Conservation (phyloP, 2,888 invertebrate genomes). For the Drosophila mimica region DNA sequence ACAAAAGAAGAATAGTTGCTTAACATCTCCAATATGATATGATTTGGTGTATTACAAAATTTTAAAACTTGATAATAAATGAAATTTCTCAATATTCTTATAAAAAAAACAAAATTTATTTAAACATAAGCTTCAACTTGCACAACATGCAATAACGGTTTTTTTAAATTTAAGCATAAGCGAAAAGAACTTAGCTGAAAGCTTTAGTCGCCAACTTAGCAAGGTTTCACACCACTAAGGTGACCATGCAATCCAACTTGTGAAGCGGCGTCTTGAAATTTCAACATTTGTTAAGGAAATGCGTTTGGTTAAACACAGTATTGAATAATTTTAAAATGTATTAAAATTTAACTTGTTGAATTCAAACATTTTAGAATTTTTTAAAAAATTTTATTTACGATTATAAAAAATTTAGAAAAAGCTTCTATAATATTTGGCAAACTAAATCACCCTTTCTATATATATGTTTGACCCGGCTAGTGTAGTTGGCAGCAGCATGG, state of each 20-base stretch:
- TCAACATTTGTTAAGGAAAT: not conserved
- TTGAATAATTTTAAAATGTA: not conserved
- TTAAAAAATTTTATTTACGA: not conserved
- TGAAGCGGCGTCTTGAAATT: not conserved
- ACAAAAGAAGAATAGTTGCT: not conserved
- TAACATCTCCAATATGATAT: not conserved
- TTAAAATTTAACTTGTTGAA: not conserved
- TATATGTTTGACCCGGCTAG: slow-evolving; percentile 3
- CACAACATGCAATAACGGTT: not conserved
- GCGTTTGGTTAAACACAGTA: not conserved
- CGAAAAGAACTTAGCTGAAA: slow-evolving; percentile 3
- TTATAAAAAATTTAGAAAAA: not conserved
- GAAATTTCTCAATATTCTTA: not conserved
- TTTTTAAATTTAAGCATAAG: not conserved
- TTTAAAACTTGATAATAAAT: not conserved
- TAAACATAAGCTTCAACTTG: no score
- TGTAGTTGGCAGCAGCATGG: slow-evolving; percentile 37
- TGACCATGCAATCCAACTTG: slow-evolving; percentile 25
- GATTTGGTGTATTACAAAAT: not conserved
- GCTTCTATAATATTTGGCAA: not conserved
- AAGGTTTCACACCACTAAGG: slow-evolving; percentile 38
- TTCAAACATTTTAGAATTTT: not conserved
- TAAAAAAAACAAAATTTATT: not conserved
- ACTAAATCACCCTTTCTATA: not conserved
- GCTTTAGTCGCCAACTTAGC: slow-evolving; percentile 12